Base-by-base conservation (phyloP, 2,888 invertebrate genomes). In the Dicyrtomina minuta region DNA sequence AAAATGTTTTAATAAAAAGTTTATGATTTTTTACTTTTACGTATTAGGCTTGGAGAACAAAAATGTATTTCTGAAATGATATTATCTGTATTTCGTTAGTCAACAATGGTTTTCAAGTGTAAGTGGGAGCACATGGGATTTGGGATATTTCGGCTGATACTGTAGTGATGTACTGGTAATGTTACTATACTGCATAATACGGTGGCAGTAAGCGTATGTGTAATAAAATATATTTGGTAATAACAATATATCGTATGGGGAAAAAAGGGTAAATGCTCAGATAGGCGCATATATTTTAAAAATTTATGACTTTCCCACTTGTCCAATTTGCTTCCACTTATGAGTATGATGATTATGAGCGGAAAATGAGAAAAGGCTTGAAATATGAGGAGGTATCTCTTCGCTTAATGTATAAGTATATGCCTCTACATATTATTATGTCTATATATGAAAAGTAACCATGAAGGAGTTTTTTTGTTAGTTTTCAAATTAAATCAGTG, bases 301-400 rank as follows among this genome's bases (percentile, higher is more conserved):
- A 65, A 65, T 65, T 65, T 65, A 65, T 43, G 65, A 53, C 65
- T 53, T 62, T 65, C 51, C 39, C 55, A 51, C 51, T 65, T 65
- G 65, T 65, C 65, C 65, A 65, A 65, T 65, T 65, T 65, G 55
- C 55, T 65, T 65, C 53, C 53, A 53, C 51, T 53, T 53, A 51
- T 49, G 44, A 61, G 49, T 22, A 61, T 39, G 49, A 51, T 41
- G 56, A 56, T 66, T 56, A 66, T 66, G 56, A 66, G 67, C 67
- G 67, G 67, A 67, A 67, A 67, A 67, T 67, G 67, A 60, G 67
- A 51, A 60, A 65, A 59, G 59, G 58, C 59, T 59, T 67, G 67
- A 67, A 60, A 59, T 60, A 51, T 67, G 60, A 67, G 33, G 51
- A 62, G 51, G 33, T 24, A 27, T 20, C 60, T 26, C 20, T 26